phyloP scores from a whole-genome alignment of 2,888 invertebrate species.

The Lypha dubia region DNA sequence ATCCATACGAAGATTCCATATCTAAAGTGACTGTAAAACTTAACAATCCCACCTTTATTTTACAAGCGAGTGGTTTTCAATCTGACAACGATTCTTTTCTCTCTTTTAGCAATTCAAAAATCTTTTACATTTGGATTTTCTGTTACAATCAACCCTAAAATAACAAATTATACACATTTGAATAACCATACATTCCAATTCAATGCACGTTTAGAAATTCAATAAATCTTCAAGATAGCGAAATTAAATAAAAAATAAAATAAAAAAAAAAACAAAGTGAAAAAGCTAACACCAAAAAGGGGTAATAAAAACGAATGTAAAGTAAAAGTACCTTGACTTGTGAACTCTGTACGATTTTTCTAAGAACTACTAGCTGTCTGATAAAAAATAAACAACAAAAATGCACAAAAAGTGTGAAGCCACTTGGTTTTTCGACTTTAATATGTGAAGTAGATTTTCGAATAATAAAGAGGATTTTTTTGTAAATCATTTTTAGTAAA shows the following conservation, averaged over 20 bases:
- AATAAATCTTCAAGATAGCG: slow-evolving; percentile 68
- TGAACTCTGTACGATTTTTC: slow-evolving; percentile 55
- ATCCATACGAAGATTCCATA: background rate
- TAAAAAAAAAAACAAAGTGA: slow-evolving; percentile 27
- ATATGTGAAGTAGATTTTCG: too few relatives aligned
- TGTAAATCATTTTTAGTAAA: too few relatives aligned
- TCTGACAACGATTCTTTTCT: slow-evolving; percentile 8
- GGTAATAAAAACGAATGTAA: slow-evolving; percentile 28
- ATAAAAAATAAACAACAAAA: too few relatives aligned
- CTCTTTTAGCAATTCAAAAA: background rate
- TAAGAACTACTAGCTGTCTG: slow-evolving; percentile 19
- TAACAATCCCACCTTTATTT: slow-evolving; percentile 48
- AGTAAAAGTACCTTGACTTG: slow-evolving; percentile 60
- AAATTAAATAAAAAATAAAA: slow-evolving; percentile 42
- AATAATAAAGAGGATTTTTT: too few relatives aligned
- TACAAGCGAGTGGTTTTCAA: slow-evolving; percentile 45
- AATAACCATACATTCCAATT: slow-evolving; percentile 66
- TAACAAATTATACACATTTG: slow-evolving; percentile 69
- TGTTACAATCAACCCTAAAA: slow-evolving; percentile 37
- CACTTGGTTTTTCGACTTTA: too few relatives aligned
- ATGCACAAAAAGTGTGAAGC: background rate
- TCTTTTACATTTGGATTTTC: slow-evolving; percentile 12
- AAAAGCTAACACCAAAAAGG: background rate
- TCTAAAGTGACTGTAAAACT: background rate
- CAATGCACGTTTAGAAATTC: slow-evolving; percentile 69